Percentiles rank a stretch among this genome's conserved stretches.
Conservation (phyloP, 2,113 vertebrate species). For the Prinia subflava region DNA sequence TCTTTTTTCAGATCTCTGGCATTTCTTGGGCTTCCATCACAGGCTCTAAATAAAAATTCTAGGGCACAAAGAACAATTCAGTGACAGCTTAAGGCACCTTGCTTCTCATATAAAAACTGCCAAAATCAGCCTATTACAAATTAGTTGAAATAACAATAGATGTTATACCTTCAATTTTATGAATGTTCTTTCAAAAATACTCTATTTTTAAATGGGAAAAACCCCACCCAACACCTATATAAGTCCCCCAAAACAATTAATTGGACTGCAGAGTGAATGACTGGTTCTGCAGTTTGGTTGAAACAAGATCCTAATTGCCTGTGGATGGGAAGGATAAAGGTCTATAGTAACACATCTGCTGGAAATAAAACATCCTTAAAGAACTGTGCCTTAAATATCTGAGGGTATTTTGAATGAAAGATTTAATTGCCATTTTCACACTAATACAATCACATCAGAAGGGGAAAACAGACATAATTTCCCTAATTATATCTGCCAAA, state of each 20-base stretch:
- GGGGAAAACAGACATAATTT: background rate
- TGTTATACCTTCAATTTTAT: background rate
- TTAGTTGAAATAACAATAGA: background rate
- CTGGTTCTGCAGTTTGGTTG: background rate
- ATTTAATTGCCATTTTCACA: slow-evolving; percentile 23
- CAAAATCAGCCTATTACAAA: background rate
- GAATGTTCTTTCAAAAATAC: background rate
- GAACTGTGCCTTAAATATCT: background rate
- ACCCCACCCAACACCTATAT: rapidly evolving
- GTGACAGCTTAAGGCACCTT: background rate
- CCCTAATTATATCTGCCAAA: background rate
- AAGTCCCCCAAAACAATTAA: background rate
- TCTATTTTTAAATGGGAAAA: background rate
- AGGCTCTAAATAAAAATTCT: background rate
- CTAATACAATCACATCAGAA: background rate
- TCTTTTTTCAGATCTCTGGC: background rate
- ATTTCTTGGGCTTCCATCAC: background rate
- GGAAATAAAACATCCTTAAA: background rate
- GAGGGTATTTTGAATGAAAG: background rate
- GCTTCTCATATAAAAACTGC: background rate
- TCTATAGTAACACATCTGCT: background rate
- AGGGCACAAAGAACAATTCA: background rate
- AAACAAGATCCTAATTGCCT: background rate
- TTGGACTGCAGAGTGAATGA: background rate
- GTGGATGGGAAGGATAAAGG: background rate